Conservation (phyloP, 2,113 vertebrate genomes). For the Pipra filicauda region DNA sequence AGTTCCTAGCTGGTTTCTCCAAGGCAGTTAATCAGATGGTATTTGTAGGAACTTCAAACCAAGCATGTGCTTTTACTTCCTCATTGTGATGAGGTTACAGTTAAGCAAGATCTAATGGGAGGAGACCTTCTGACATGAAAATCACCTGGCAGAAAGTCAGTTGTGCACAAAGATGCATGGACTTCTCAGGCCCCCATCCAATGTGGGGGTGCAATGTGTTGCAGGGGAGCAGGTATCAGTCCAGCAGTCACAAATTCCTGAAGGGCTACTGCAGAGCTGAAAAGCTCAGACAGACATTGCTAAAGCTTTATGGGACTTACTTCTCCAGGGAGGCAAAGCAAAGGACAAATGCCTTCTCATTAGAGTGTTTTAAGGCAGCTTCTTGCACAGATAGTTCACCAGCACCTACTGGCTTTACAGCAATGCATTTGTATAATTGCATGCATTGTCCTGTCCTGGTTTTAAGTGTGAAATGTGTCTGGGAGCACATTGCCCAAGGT, state of each 20-base stretch:
- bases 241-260: not conserved
- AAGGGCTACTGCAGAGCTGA: not conserved
- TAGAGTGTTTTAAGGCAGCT: not conserved
- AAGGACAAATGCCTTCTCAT: not conserved
- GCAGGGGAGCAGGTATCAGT: not conserved
- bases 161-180: not conserved
- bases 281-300: not conserved
- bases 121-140: slow-evolving; percentile 11
- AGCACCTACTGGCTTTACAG: not conserved
- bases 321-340: not conserved
- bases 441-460: accelerated
- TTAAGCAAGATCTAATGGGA: not conserved
- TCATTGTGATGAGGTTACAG: not conserved
- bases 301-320: not conserved
- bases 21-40: not conserved
- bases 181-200: not conserved
- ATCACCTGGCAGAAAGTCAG: not conserved
- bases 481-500: not conserved
- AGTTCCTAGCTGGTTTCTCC: not conserved
- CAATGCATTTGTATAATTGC: accelerated
- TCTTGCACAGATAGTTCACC: not conserved
- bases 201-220: not conserved
- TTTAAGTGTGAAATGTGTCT: not conserved
- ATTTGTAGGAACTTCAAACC: not conserved
- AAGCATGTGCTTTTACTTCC: slow-evolving; percentile 15